These are phyloP conservation scores for Xiphorhynchus elegans DNA, from an alignment of 2,113 vertebrate genomes.

Conservation along the genomic window DNA sequence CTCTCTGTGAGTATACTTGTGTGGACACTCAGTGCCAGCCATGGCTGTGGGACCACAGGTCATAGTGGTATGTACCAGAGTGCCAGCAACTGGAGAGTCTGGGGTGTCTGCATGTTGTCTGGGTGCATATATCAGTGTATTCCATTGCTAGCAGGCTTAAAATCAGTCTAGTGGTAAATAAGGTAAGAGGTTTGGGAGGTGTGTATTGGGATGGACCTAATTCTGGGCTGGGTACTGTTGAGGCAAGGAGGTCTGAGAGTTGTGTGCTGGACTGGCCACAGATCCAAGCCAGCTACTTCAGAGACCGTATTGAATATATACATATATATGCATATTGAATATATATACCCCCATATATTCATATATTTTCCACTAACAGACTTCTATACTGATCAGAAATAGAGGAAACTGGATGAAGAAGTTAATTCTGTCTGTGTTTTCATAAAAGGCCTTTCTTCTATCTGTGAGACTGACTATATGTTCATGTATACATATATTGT, in stretches of 20 bases:
- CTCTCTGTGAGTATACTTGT: neutral
- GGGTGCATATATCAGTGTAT: neutral
- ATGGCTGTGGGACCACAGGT: neutral
- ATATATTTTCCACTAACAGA: neutral
- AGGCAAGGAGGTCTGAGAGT: neutral
- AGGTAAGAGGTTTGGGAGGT: neutral
- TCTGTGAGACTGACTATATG: neutral
- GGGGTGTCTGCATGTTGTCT: neutral
- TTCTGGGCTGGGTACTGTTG: rapidly evolving
- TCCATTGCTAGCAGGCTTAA: neutral
- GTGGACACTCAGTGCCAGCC: neutral
- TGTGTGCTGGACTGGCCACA: rapidly evolving
- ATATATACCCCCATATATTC: neutral
- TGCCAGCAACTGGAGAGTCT: neutral
- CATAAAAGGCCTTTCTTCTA: neutral
- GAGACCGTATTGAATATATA: neutral
- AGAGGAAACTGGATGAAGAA: neutral
- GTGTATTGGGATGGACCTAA: rapidly evolving
- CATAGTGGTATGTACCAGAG: rapidly evolving
- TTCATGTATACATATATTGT: neutral
- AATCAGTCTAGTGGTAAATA: neutral
- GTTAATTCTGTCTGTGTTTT: neutral
- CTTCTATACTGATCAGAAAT: neutral
- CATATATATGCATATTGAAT: neutral
- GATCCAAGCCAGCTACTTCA: too few relatives aligned